Percentiles rank a stretch among this genome's conserved stretches.
Conservation (phyloP, 2,888 invertebrate genomes). For the Dinocampus coccinellae region DNA sequence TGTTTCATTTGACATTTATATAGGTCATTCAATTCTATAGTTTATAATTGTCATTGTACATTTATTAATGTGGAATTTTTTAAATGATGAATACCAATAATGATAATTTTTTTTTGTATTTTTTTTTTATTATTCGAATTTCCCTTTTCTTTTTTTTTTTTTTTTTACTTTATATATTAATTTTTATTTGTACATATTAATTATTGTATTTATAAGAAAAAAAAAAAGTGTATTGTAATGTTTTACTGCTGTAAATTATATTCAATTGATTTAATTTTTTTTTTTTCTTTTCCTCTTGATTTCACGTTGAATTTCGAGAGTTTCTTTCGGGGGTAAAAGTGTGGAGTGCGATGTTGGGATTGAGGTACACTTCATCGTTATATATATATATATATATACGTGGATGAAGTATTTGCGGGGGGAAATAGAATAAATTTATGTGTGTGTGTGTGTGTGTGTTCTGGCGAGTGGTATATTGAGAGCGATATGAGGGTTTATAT, state of each 20-base stretch:
- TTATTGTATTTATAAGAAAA: no score
- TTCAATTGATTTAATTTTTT: no score
- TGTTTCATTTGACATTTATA: slow-evolving; percentile 1
- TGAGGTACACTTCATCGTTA: no score
- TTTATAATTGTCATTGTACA: not conserved
- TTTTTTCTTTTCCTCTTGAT: not conserved
- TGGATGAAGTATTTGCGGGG: no score
- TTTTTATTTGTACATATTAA: no score
- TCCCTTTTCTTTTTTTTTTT: not conserved
- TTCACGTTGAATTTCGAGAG: no score
- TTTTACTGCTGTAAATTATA: no score
- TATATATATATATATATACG: no score
- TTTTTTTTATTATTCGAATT: not conserved
- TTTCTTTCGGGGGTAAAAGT: no score
- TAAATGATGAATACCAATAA: not conserved
- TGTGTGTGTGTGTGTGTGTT: not conserved
- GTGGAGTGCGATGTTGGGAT: no score
- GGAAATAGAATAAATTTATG: no score
- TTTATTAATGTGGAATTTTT: not conserved
- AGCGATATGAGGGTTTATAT: not conserved
- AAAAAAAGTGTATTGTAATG: not conserved
- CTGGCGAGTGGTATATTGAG: not conserved
- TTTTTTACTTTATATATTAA: not conserved
- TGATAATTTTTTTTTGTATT: not conserved
- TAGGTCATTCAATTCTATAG: not conserved